Conservation (phyloP, 1,140 invertebrate species). For the Gonatopus flavifemur region DNA sequence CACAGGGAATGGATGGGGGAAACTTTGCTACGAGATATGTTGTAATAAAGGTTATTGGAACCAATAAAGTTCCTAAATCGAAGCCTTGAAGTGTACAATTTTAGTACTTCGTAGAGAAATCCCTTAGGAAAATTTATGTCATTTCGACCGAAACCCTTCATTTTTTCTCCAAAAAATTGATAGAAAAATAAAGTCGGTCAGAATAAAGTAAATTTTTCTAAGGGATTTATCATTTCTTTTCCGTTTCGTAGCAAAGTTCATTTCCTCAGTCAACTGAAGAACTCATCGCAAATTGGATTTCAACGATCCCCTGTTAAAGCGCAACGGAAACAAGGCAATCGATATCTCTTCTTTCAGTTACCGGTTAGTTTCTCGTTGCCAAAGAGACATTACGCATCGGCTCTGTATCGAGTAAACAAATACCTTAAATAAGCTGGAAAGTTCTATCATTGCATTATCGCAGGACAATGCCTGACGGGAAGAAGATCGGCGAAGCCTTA, state of each 20-base stretch:
- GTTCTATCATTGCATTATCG: too few species aligned
- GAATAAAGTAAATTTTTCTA: too few species aligned
- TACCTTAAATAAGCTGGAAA: conserved; percentile 4
- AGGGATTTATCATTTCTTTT: neutral
- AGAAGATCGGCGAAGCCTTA: conserved; percentile 8
- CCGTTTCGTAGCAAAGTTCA: neutral
- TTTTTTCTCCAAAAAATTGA: too few species aligned
- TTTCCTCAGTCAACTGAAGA: neutral
- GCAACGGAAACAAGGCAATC: conserved; percentile 2
- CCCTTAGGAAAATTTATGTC: too few species aligned
- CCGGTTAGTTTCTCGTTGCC: conserved; percentile 22
- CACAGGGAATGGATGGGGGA: too few species aligned
- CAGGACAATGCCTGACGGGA: conserved; percentile 5
- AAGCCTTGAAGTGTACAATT: too few species aligned
- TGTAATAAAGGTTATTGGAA: too few species aligned
- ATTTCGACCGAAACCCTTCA: too few species aligned
- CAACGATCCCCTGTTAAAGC: neutral
- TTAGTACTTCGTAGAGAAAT: too few species aligned
- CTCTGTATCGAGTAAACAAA: conserved; percentile 21
- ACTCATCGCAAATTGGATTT: neutral
- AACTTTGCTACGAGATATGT: too few species aligned
- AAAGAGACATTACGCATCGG: conserved; percentile 22
- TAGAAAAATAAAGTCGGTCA: too few species aligned
- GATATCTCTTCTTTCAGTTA: conserved; percentile 6
- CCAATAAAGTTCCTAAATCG: too few species aligned